Percentiles rank a stretch among this genome's conserved stretches.
These are phyloP conservation scores for Taeniopygia guttata DNA, from an alignment of 2,797 vertebrate genomes.

Conservation along the genomic window DNA sequence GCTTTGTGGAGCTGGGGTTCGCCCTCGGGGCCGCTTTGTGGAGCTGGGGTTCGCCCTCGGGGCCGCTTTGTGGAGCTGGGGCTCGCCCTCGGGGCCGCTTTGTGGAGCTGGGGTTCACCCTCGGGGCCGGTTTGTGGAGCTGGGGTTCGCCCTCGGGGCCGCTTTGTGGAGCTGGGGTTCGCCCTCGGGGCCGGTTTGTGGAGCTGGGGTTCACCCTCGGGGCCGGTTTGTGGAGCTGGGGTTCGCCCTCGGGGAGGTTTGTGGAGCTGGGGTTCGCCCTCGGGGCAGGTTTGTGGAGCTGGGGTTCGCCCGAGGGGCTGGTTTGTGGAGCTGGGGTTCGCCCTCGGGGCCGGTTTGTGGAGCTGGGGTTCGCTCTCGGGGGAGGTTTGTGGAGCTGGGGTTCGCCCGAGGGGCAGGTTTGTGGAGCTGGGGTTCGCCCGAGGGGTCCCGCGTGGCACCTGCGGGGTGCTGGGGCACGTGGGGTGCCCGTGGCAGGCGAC, in stretches of 20 bases:
- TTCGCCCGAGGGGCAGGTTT: too few species aligned
- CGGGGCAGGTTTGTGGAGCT: accelerated
- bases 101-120: accelerated
- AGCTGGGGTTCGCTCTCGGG: too few species aligned
- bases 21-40: accelerated
- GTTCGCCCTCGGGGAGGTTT: too few species aligned
- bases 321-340: accelerated
- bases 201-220: too few species aligned
- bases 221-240: accelerated
- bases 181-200: accelerated
- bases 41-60: neutral
- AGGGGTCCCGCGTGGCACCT: neutral
- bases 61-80: accelerated
- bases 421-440: accelerated
- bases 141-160: neutral
- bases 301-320: too few species aligned
- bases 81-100: neutral
- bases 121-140: accelerated
- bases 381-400: accelerated
- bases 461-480: too few species aligned
- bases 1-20: accelerated
- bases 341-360: accelerated
- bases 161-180: accelerated
- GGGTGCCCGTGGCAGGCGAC: too few species aligned
- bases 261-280: too few species aligned